These are phyloP conservation scores for Lasiommata megera DNA, from an alignment of 2,888 invertebrate species.

Conservation along the genomic window DNA sequence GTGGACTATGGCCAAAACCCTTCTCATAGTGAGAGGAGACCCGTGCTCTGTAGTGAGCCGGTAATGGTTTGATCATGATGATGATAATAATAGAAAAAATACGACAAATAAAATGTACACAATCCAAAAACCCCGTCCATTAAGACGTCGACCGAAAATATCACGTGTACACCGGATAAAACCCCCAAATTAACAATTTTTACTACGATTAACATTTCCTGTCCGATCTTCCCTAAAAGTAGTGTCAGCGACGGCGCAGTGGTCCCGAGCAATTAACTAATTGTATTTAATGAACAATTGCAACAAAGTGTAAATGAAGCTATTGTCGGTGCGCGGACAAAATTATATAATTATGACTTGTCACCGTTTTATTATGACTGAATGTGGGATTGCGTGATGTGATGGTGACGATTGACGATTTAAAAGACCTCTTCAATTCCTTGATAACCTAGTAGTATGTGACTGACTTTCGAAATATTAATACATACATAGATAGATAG, in stretches of 20 bases:
- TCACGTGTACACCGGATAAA: background rate
- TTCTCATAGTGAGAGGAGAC: too few relatives aligned
- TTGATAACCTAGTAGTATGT: background rate
- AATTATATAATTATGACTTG: conserved; percentile 10
- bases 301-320: conserved; percentile 43
- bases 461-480: too few relatives aligned
- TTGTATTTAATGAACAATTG: conserved; percentile 40
- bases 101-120: too few relatives aligned
- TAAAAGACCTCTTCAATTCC: background rate
- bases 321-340: conserved; percentile 19
- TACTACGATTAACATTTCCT: background rate
- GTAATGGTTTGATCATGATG: too few relatives aligned
- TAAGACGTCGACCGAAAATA: too few relatives aligned
- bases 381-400: conserved; percentile 3
- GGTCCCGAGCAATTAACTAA: conserved; percentile 39
- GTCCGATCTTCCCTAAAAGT: background rate
- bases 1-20: too few relatives aligned
- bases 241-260: background rate
- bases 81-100: too few relatives aligned
- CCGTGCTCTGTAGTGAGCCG: too few relatives aligned
- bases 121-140: background rate
- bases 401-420: background rate
- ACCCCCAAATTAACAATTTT: background rate
- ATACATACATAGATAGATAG: too few relatives aligned
- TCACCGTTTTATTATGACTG: conserved; percentile 3